Evolutionary conservation across 1,140 invertebrate species (phyloP), one percentile per base, ranked within the genome.

Genomic region (Aphelenchoides fujianensis): DNA sequence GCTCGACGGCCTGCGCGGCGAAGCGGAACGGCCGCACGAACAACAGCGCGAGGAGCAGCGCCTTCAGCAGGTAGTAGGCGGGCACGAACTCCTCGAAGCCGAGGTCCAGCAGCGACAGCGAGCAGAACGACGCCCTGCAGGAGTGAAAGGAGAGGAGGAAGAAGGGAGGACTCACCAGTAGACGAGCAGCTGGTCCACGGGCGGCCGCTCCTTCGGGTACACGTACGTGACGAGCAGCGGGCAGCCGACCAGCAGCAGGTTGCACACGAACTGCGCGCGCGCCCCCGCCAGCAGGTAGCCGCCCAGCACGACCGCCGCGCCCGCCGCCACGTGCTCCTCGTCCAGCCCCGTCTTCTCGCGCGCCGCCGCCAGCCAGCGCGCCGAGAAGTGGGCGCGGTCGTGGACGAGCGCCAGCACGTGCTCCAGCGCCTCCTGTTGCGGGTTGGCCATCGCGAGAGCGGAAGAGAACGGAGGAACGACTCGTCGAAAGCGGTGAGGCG

Each of bases 161-260:
- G 5, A 68, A 52, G 69, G n/a, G n/a, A n/a, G n/a, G n/a, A n/a
- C n/a, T n/a, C n/a, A n/a, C n/a, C n/a, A n/a, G n/a, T n/a, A n/a
- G 61, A 75, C 41, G 23, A 73, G 66, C 12, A 75, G 66, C 53
- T 41, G 27, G n/a, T 61, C 36, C 27, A 32, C 5, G 28, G 68
- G 23, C 27, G 74, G 74, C 19, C 75, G 34, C 35, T 75, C 74
- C 28, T 75, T 61, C 28, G 52, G 32, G 32, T 69, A 75, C 23
- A 75, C 75, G 52, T 52, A 75, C 9, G 68, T 71, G n/a, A 76
- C 36, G 19, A 69, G 19, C 5, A 77, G n/a, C 7, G 74, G 74
- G n/a, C 69, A 37, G 32, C 36, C 69, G 16, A 54, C 32, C 3
- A 72, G 68, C 35, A 75, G 53, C 5, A n/a, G 66, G 41, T 78